These are phyloP conservation scores for Campoletis raptor DNA, from an alignment of 2,888 invertebrate species.

Conservation along the genomic window DNA sequence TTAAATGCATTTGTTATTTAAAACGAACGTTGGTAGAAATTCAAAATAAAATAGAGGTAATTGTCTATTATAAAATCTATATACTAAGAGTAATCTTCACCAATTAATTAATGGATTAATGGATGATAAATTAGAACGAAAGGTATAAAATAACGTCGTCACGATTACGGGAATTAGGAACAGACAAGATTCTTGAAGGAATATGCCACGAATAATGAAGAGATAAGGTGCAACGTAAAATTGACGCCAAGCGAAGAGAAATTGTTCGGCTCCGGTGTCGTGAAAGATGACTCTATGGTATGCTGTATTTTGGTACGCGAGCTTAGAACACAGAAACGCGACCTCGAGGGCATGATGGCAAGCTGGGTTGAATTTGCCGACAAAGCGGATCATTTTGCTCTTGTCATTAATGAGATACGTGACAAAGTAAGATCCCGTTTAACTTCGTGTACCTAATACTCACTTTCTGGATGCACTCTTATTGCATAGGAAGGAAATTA, in stretches of 20 bases:
- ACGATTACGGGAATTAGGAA: constrained; percentile 41
- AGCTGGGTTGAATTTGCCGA: constrained; percentile 52
- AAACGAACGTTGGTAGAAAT: constrained; percentile 56
- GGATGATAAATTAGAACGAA: not conserved
- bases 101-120: not conserved
- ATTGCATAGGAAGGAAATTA: not conserved
- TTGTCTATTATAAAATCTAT: not conserved
- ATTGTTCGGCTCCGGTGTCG: constrained; percentile 58
- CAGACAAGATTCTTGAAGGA: constrained; percentile 63
- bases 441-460: not conserved
- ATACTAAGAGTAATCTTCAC: not conserved
- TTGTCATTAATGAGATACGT: constrained; percentile 50
- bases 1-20: constrained; percentile 69
- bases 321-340: constrained; percentile 66
- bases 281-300: constrained; percentile 69
- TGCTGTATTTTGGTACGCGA: constrained; percentile 71
- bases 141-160: not conserved
- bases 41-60: constrained; percentile 66
- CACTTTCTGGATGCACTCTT: not conserved
- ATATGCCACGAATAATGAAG: constrained; percentile 52
- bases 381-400: constrained; percentile 60
- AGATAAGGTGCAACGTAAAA: constrained; percentile 62
- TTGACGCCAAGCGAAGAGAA: constrained; percentile 70
- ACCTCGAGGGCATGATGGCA: constrained; percentile 62
- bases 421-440: constrained; percentile 60